Conservation (phyloP, 2,797 vertebrate genomes). For the Aythya fuligula region DNA sequence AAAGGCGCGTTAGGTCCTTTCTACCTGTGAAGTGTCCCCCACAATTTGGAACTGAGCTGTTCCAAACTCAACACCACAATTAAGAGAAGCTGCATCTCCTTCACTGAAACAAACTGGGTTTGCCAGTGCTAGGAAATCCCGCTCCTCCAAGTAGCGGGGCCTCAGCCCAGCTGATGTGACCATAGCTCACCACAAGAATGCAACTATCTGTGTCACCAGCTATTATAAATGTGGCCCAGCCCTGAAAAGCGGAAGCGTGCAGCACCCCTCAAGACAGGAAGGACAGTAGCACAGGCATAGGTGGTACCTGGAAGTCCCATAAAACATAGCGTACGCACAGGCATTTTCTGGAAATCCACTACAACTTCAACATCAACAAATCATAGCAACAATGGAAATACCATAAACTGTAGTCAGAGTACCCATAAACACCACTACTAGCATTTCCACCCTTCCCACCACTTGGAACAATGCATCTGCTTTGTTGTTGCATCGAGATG, state of each 20-base stretch:
- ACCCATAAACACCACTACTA: not conserved
- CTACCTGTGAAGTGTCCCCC: not conserved
- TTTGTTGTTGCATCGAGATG: not conserved
- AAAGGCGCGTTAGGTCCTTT: not conserved
- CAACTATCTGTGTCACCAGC: accelerated
- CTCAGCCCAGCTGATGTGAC: not conserved
- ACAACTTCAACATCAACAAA: not conserved
- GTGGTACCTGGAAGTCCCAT: not conserved
- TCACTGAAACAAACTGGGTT: not conserved
- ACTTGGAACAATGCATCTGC: not conserved
- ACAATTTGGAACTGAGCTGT: not conserved
- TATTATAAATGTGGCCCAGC: not conserved
- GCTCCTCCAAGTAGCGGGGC: not conserved
- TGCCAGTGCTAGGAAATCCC: not conserved
- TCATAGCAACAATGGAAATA: not conserved
- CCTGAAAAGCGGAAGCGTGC: not conserved
- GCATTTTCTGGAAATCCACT: not conserved
- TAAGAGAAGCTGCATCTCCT: not conserved
- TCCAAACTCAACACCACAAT: not conserved
- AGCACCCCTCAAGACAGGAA: not conserved
- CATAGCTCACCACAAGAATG: not conserved
- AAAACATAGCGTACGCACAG: accelerated
- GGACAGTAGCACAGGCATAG: not conserved
- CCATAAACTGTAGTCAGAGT: not conserved
- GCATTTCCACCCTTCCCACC: not conserved